Evolutionary conservation across 92 coral and sea anemone genomes (phyloP), one percentile per base, ranked within the genome.

Genomic region (Hydrozoanthus gracilis): DNA sequence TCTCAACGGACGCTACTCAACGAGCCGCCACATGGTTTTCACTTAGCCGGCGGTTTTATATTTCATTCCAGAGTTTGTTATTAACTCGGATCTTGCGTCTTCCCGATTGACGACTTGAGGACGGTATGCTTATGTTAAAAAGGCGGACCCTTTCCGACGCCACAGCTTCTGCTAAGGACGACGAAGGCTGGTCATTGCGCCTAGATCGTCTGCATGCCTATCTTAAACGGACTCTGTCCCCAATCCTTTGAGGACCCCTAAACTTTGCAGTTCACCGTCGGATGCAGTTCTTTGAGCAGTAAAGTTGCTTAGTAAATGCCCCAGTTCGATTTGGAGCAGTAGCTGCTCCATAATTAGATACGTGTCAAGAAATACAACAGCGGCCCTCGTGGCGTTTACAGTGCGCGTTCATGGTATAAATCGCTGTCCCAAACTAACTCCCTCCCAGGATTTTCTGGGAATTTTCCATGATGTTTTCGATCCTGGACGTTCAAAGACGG

Each of bases 141-240:
- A 68, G 73, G 73, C 27, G 73, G 0, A 35, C 73, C 73, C 73
- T 68, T 68, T 68, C 73, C 13, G 45, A 44, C 73, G 17, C 48
- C 47, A 68, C 73, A 3, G 83, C 68, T 78, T 64, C 83, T 51
- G 83, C 51, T 27, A 64, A 51, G 49, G 69, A 78, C 64, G 83
- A 78, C 67, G 69, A 78, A 78, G 64, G 73, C 73, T 68, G 73
- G 73, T 47, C 47, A 44, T 66, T 66, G 46, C 44, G 45, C 10
- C 71, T 16, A 68, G 47, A 68, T 68, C 73, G 18, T 68, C 73
- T 68, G 73, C 73, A 54, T 78, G 68, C 44, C 54, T 52, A 18
- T 54, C 83, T 58, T 69, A 78, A 46, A 50, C 44, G 67, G 39
- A 78, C 83, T 78, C 83, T 78, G 83, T 78, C 83, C 48, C 83